Evolutionary conservation across 1,140 invertebrate genomes (phyloP), one percentile per base, ranked within the genome.

Genomic region (Aphaenogaster floridana): DNA sequence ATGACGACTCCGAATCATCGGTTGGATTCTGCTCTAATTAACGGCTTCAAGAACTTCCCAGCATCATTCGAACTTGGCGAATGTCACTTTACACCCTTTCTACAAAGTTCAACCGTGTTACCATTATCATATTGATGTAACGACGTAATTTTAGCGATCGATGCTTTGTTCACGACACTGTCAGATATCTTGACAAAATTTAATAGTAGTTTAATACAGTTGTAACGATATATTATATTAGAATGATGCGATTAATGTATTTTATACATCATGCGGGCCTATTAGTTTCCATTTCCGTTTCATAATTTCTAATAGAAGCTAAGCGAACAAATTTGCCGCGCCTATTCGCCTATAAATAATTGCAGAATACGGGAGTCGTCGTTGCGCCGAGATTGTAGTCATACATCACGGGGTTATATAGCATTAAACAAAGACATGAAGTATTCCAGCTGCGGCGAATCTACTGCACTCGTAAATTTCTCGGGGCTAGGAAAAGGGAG

Each of bases 401-500:
- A 48, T 84, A 84, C 80, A 90, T 76, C 57, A 88, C 74, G 69
- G 13, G n/a, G 80, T 84, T 84, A 84, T 84, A 66, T 54, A 68
- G 59, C 83, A 86, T 86, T 81, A 86, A 86, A 81, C 77, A 86
- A 81, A 86, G 61, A 86, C 77, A 81, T 84, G 80, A 84, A 84
- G 80, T 88, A 92, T 90, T 91, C 87, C 72, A 39, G 77, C 63
- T 77, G 81, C 71, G 69, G 90, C 88, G 80, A 88, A 89, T 89
- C 88, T 86, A 80, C 80, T 52, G 69, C 61, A 83, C 36, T 87
- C 87, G 83, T 93, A 93, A 93, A 92, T 80, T 89, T 90, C 83
- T 61, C 64, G 88, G 45, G 87, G 89, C 89, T 88, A 90, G 66
- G 87, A 85, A 92, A 80, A 84, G 42, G 57, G 57, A 76, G 68